Conservation (phyloP, 2,888 invertebrate genomes). For the Polymixis lichenea region DNA sequence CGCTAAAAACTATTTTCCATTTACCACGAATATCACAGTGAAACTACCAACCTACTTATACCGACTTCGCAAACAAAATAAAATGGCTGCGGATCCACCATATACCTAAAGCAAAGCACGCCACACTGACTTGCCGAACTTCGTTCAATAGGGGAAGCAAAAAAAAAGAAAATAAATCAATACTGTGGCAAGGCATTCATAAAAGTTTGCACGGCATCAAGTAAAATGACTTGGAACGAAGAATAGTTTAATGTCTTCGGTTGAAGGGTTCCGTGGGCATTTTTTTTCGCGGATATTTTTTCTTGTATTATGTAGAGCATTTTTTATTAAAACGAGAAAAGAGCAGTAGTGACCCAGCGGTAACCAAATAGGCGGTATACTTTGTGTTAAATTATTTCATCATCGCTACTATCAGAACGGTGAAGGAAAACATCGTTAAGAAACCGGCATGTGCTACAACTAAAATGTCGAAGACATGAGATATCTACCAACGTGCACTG, state of each 20-base stretch:
- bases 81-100: constrained; percentile 67
- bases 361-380: too few species aligned
- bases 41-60: constrained; percentile 32
- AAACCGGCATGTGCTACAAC: too few species aligned
- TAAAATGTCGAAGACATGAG: too few species aligned
- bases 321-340: not conserved
- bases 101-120: constrained; percentile 70
- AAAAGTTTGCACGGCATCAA: constrained; percentile 81
- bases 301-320: not conserved
- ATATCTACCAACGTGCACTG: too few species aligned
- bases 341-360: too few species aligned
- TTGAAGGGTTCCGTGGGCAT: constrained; percentile 69
- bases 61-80: constrained; percentile 51
- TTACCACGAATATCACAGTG: constrained; percentile 13
- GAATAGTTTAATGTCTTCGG: constrained; percentile 42
- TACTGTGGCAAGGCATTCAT: constrained; percentile 75
- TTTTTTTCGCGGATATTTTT: constrained; percentile 1
- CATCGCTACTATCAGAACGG: too few species aligned
- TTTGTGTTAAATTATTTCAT: too few species aligned
- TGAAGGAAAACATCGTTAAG: too few species aligned
- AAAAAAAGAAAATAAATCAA: constrained; percentile 78
- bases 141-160: constrained; percentile 70
- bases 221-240: constrained; percentile 70
- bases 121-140: constrained; percentile 74
- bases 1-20: constrained; percentile 7